phyloP scores from a whole-genome alignment of 2,113 vertebrate genomes.

The Apistogramma diplotaenia region DNA sequence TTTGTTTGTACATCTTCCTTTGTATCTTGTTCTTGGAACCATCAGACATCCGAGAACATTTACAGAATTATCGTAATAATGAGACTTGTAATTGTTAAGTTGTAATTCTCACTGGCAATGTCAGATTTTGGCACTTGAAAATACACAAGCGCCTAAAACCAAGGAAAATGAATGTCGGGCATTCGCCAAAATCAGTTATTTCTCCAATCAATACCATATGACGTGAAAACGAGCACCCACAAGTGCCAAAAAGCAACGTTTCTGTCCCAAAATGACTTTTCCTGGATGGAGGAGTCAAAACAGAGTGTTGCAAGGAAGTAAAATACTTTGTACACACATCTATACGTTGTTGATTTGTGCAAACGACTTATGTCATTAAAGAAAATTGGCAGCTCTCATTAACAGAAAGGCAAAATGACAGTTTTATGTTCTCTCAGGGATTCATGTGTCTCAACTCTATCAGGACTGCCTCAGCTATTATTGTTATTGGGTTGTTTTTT shows the following conservation, averaged over 20 bases:
- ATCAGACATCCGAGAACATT: not conserved
- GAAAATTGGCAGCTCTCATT: not conserved
- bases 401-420: not conserved
- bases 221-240: not conserved
- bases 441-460: not conserved
- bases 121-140: not conserved
- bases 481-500: not conserved
- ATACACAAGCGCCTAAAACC: slow-evolving; percentile 5
- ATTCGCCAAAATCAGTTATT: not conserved
- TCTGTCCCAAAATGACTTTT: not conserved
- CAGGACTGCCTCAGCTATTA: not conserved
- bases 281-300: not conserved
- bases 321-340: not conserved
- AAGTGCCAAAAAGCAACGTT: not conserved
- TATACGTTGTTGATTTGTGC: not conserved
- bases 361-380: not conserved
- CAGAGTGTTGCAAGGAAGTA: not conserved
- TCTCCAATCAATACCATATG: not conserved
- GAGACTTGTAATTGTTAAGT: not conserved
- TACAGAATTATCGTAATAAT: not conserved
- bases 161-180: not conserved
- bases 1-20: not conserved
- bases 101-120: not conserved
- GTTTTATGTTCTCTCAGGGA: not conserved
- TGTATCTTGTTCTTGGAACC: not conserved